Base-by-base conservation (phyloP, 2,888 invertebrate genomes). In the Conus canariensis region DNA sequence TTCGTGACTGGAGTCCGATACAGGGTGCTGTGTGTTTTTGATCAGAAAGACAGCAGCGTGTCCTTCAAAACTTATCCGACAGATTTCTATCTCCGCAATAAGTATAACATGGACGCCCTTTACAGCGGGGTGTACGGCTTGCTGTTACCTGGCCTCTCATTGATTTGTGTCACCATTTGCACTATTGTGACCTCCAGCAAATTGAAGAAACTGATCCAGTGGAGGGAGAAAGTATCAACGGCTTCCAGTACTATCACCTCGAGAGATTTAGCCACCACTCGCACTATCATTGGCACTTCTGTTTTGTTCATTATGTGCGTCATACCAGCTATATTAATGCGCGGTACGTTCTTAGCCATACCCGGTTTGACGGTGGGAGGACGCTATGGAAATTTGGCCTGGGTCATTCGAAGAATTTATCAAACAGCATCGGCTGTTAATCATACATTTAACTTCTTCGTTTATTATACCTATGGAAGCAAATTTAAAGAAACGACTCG, bases 181-280 rank as follows among this genome's bases (percentile, higher is more conserved):
- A 82, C 82, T 4, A 58, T 82, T 16, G 58, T 82, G 5, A 82
- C 82, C 7, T 10, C 58, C 56, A 7, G 22, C 19, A 19, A 82
- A 82, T 19, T 82, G 82, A 82, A 82, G 82, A 56, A 82, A 56
- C 82, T 82, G 82, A 25, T 58, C 0, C 56, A 58, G n/a, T 82
- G 82, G 82, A 56, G 82, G 22, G 82, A 82, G 82, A 82, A 19
- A 56, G 82, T 82, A 12, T 82, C 82, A 25, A 58, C 82, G 19
- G 82, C 82, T 82, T 82, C 82, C 22, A 16, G n/a, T 56, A 19
- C 82, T 82, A 19, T 82, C 58, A 58, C 56, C 16, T 82, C 82
- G 56, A 25, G 82, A 82, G 82, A 82, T 82, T 56, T 82, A 9
- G 56, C 82, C 25, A 58, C 25, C 9, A 58, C 58, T 19, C 82